Conservation (phyloP, 2,888 invertebrate genomes). For the Tenthredo amoena region DNA sequence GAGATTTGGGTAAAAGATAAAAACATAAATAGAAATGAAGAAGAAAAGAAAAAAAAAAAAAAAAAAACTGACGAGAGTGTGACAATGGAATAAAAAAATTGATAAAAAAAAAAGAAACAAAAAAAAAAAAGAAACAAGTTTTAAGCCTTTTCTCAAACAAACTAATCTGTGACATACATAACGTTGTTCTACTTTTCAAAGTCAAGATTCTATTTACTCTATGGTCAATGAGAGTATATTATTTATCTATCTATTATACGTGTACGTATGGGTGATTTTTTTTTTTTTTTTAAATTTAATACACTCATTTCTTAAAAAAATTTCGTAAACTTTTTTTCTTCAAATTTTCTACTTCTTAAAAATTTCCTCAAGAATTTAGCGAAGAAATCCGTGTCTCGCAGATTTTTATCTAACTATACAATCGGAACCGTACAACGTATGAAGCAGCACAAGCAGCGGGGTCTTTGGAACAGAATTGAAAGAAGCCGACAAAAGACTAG, state of each 20-base stretch:
- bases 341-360: background rate
- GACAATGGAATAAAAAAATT: too few relatives aligned
- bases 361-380: too few relatives aligned
- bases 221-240: background rate
- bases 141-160: background rate
- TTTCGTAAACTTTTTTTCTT: background rate
- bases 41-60: background rate
- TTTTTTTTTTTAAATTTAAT: too few relatives aligned
- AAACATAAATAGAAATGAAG: background rate
- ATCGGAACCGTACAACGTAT: too few relatives aligned
- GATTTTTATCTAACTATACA: too few relatives aligned
- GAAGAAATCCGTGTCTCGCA: too few relatives aligned
- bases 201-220: background rate
- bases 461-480: background rate
- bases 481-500: background rate
- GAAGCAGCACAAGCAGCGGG: background rate
- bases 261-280: too few relatives aligned
- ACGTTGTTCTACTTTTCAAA: background rate
- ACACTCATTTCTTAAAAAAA: background rate
- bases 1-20: background rate
- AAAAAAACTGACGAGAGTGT: too few relatives aligned
- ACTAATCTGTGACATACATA: background rate
- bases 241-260: too few relatives aligned
- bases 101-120: background rate
- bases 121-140: background rate